A percentile compares a stretch with the other conserved stretches of the same genome.
Conservation (phyloP, 2,888 invertebrate species). For the Ceraclea dissimilis region DNA sequence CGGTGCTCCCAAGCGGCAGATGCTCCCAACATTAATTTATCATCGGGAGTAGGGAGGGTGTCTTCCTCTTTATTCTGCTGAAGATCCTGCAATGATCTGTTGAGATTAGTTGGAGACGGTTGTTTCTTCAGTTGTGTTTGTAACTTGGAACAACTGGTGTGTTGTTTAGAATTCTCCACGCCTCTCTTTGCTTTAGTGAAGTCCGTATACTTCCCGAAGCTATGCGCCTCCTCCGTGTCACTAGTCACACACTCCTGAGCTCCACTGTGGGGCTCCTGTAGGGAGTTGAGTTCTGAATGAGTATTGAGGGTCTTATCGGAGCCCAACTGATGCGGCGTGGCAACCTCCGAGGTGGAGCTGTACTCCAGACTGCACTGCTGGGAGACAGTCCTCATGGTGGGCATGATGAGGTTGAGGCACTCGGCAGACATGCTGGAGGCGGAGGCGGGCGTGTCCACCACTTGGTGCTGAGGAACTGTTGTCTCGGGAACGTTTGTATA, state of each 20-base stretch:
- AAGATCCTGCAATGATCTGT: slow-evolving; percentile 23
- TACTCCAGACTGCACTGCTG: slow-evolving; percentile 66
- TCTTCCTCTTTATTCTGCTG: slow-evolving; percentile 7
- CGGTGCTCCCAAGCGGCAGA: not conserved
- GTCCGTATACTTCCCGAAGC: slow-evolving; percentile 46
- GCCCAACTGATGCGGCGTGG: slow-evolving; percentile 43
- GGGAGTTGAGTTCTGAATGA: slow-evolving; percentile 43
- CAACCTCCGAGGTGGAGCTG: slow-evolving; percentile 53
- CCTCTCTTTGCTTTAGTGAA: slow-evolving; percentile 40
- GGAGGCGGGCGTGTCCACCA: slow-evolving; percentile 29
- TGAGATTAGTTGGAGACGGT: slow-evolving; percentile 10
- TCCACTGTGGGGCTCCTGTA: slow-evolving; percentile 45
- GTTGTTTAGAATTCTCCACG: slow-evolving; percentile 32
- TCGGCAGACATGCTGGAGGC: slow-evolving; percentile 41
- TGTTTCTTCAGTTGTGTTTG: slow-evolving; percentile 15
- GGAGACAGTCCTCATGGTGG: slow-evolving; percentile 57
- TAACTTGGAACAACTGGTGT: slow-evolving; percentile 32
- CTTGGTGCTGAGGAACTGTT: slow-evolving; percentile 52
- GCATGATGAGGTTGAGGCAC: slow-evolving; percentile 35
- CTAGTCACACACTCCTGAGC: slow-evolving; percentile 44
- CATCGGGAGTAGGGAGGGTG: slow-evolving; percentile 4
- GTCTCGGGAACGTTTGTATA: slow-evolving; percentile 59
- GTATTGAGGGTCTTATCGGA: slow-evolving; percentile 47
- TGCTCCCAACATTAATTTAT: slow-evolving; percentile 17
- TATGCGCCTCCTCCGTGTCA: slow-evolving; percentile 46